These are phyloP conservation scores for Tapirus terrestris DNA, from an alignment of 2,113 vertebrate species.

Conservation along the genomic window DNA sequence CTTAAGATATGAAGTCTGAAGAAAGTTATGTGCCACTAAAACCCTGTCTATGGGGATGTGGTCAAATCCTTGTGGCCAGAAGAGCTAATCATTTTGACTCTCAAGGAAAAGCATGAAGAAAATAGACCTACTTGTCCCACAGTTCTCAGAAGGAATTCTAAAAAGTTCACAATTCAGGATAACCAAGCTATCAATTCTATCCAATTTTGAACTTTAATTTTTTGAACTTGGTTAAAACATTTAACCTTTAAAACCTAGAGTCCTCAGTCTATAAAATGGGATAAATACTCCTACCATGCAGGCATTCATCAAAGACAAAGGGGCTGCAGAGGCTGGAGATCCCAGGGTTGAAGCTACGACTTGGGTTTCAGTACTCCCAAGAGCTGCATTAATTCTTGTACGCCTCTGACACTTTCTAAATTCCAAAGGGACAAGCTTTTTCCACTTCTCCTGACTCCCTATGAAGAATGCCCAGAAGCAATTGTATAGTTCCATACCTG, in stretches of 20 bases:
- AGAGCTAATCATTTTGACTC: not conserved
- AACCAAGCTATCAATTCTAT: not conserved
- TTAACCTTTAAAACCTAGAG: not conserved
- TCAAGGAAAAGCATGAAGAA: not conserved
- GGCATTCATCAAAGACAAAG: not conserved
- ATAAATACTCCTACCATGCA: rapidly evolving
- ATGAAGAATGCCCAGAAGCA: not conserved
- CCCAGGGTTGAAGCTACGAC: not conserved
- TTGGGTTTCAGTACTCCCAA: not conserved
- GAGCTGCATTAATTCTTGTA: not conserved
- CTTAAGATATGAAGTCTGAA: not conserved
- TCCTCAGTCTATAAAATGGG: not conserved
- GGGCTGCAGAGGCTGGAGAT: rapidly evolving
- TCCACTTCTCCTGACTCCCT: not conserved
- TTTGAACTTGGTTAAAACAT: not conserved
- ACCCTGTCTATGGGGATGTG: not conserved
- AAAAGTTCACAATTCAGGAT: not conserved
- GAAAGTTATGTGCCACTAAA: not conserved
- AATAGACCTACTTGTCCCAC: not conserved
- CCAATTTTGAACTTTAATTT: not conserved
- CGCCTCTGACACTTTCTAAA: not conserved
- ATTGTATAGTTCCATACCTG: not conserved
- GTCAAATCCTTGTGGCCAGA: not conserved
- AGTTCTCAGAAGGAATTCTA: not conserved
- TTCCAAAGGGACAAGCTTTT: not conserved